Percentiles rank a stretch among this genome's conserved stretches.
phyloP scores from a whole-genome alignment of 1,140 invertebrate genomes.

The Choristoneura fumiferana region DNA sequence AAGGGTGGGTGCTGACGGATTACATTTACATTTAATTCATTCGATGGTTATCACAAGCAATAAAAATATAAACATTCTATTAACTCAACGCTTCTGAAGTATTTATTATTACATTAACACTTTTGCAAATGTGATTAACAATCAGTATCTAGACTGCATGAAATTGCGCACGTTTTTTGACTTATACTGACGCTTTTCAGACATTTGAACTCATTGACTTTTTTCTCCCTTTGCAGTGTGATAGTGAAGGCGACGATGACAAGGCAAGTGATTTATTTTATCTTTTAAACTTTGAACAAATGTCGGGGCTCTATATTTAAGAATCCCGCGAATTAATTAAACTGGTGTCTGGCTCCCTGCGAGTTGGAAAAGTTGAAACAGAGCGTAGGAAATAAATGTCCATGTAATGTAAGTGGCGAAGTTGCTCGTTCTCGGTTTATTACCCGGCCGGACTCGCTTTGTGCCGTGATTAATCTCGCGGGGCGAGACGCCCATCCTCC shows the following conservation, averaged over 20 bases:
- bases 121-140: not conserved
- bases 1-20: not conserved
- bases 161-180: conserved; percentile 23
- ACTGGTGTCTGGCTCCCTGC: conserved; percentile 41
- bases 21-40: conserved; percentile 5
- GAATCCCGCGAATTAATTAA: conserved; percentile 62
- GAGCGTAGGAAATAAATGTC: conserved; percentile 63
- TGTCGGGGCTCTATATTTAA: conserved; percentile 37
- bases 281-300: conserved; percentile 28
- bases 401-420: conserved; percentile 67
- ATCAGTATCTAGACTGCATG: conserved; percentile 11
- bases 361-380: conserved; percentile 58
- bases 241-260: conserved; percentile 93
- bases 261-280: conserved; percentile 82
- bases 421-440: conserved; percentile 63
- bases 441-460: conserved; percentile 40
- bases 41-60: conserved; percentile 7
- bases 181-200: conserved; percentile 22
- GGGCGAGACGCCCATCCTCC: conserved; percentile 39
- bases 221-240: conserved; percentile 87
- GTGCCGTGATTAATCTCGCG: conserved; percentile 56
- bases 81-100: conserved; percentile 19
- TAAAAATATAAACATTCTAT: conserved; percentile 15
- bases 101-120: conserved; percentile 16
- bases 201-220: conserved; percentile 36